phyloP scores from a whole-genome alignment of 1,140 invertebrate species.

The Drosophila teissieri region DNA sequence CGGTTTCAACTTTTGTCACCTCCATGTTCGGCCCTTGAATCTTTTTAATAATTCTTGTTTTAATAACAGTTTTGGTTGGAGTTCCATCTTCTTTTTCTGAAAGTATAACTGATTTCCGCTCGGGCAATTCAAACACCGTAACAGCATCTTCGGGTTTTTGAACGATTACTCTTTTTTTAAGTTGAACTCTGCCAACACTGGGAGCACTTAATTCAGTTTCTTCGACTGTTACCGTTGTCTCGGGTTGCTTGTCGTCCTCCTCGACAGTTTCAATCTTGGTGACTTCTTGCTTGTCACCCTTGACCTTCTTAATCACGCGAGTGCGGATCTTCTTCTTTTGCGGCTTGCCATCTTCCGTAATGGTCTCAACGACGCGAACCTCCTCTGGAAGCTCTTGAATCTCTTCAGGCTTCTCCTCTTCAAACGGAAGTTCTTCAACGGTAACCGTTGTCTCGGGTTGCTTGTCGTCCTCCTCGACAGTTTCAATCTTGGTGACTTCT shows the following conservation, averaged over 20 bases:
- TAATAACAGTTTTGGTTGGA: slow-evolving; percentile 84
- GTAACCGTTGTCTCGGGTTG: slow-evolving; percentile 44
- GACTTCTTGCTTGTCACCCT: slow-evolving; percentile 81
- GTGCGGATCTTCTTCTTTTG: slow-evolving; percentile 73
- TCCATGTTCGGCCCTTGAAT: slow-evolving; percentile 83
- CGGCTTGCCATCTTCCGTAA: slow-evolving; percentile 43
- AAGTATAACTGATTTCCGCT: slow-evolving; percentile 71
- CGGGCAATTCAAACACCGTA: slow-evolving; percentile 71
- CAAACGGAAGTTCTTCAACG: slow-evolving; percentile 45
- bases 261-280: slow-evolving; percentile 85
- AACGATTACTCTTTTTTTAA: slow-evolving; percentile 61
- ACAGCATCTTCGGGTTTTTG: slow-evolving; percentile 68
- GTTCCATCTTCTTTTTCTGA: slow-evolving; percentile 83
- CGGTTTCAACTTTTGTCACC: slow-evolving; percentile 84
- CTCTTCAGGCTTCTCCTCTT: slow-evolving; percentile 33
- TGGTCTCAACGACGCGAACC: slow-evolving; percentile 35
- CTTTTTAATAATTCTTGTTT: slow-evolving; percentile 84
- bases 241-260: slow-evolving; percentile 83
- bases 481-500: slow-evolving; percentile 82
- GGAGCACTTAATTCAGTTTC: slow-evolving; percentile 44
- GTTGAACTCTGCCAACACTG: slow-evolving; percentile 44
- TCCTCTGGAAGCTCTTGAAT: slow-evolving; percentile 64
- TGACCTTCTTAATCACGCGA: slow-evolving; percentile 80
- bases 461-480: slow-evolving; percentile 74
- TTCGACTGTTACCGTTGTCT: slow-evolving; percentile 78